These are phyloP conservation scores for Cheirogaleus medius DNA, from an alignment of 2,113 vertebrate species.

Conservation along the genomic window DNA sequence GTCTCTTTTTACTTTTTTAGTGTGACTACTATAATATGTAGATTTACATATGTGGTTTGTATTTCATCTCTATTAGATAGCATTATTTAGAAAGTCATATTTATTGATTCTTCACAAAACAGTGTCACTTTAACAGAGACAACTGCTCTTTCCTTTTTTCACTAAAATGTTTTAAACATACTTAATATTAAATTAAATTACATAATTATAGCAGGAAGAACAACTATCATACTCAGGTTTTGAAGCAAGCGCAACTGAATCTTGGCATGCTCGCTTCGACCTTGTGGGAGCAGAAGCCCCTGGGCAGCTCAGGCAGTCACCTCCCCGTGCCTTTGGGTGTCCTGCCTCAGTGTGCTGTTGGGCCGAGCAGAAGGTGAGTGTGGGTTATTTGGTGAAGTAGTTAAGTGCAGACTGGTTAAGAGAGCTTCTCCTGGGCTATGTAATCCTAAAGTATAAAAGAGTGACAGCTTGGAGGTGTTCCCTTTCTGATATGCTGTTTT, in stretches of 20 bases:
- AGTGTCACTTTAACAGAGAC: neutral
- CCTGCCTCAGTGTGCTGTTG: fast-evolving
- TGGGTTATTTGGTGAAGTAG: neutral
- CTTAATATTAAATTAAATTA: neutral
- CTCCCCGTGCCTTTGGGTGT: neutral
- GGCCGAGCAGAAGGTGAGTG: neutral
- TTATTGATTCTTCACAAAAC: neutral
- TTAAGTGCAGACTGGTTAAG: neutral
- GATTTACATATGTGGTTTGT: neutral
- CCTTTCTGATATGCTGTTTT: neutral
- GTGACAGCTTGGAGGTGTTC: neutral
- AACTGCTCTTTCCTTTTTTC: neutral
- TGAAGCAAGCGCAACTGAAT: neutral
- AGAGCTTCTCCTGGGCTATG: neutral
- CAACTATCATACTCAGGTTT: neutral
- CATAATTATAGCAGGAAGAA: neutral
- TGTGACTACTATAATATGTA: neutral
- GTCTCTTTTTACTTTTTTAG: neutral
- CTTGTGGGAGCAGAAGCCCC: neutral
- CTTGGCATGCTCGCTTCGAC: neutral
- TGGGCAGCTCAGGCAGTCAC: fast-evolving
- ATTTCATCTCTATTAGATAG: neutral
- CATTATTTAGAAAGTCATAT: neutral
- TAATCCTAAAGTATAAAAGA: neutral
- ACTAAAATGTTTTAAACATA: neutral